Evolutionary conservation across 2,888 invertebrate genomes (phyloP).

Genomic region (Bhutanitis thaidina): DNA sequence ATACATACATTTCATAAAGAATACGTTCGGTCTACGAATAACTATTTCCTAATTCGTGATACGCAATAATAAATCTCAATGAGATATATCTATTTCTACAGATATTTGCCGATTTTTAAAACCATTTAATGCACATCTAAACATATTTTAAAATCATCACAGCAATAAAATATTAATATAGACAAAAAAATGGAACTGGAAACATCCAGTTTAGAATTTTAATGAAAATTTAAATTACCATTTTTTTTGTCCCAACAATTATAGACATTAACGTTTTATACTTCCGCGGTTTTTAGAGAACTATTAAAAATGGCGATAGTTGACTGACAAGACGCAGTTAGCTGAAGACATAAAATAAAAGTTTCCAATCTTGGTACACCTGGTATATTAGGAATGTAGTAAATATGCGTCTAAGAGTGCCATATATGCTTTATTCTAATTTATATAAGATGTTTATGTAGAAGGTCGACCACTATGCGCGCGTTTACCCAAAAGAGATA

Average conservation of each 20-base stretch:
- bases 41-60: too few relatives aligned
- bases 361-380: neutral
- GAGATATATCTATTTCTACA: too few relatives aligned
- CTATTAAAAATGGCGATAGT: neutral
- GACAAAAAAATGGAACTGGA: too few relatives aligned
- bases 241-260: neutral
- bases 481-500: neutral
- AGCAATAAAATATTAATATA: too few relatives aligned
- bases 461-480: neutral
- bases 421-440: neutral
- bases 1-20: too few relatives aligned
- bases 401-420: neutral
- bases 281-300: slow-evolving; percentile 4
- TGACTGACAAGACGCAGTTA: neutral
- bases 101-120: too few relatives aligned
- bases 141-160: too few relatives aligned
- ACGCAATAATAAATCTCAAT: too few relatives aligned
- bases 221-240: too few relatives aligned
- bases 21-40: too few relatives aligned
- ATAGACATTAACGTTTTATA: neutral
- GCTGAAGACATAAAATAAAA: neutral
- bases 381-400: neutral
- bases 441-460: neutral
- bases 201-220: too few relatives aligned
- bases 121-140: too few relatives aligned